A percentile compares a stretch with the other conserved stretches of the same genome.
Conservation (phyloP, 2,888 invertebrate species). For the Cheilosia variabilis region DNA sequence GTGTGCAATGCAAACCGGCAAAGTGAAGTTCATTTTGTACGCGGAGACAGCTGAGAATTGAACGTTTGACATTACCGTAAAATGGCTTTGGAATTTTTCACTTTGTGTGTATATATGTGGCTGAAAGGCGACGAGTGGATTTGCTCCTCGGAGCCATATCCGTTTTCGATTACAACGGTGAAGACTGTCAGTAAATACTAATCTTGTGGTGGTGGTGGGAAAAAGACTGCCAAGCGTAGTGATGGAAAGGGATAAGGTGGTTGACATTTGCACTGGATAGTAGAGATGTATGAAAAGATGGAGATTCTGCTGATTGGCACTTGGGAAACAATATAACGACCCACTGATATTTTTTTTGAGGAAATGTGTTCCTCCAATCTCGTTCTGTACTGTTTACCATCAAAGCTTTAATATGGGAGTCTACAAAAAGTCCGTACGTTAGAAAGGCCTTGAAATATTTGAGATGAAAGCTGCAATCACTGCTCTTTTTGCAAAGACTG, state of each 20-base stretch:
- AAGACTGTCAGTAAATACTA: constrained; percentile 8
- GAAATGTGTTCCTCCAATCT: too few relatives aligned
- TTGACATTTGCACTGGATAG: neutral
- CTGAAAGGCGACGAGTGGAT: neutral
- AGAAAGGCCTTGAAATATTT: too few relatives aligned
- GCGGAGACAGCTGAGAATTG: constrained; percentile 57
- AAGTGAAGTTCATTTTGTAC: constrained; percentile 60
- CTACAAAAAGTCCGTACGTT: too few relatives aligned
- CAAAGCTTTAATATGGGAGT: too few relatives aligned
- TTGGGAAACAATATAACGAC: too few relatives aligned
- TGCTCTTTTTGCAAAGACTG: too few relatives aligned
- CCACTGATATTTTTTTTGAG: too few relatives aligned
- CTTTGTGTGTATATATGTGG: constrained; percentile 31
- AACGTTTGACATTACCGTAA: constrained; percentile 61
- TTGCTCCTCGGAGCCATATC: constrained; percentile 2
- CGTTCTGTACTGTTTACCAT: too few relatives aligned
- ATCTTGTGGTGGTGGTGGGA: constrained; percentile 1
- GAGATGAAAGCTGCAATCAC: too few relatives aligned
- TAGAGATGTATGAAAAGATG: too few relatives aligned
- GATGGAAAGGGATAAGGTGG: neutral
- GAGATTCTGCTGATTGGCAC: too few relatives aligned
- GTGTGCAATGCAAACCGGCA: constrained; percentile 41
- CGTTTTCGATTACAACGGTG: neutral
- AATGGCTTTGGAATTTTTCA: constrained; percentile 61
- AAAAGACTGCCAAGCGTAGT: constrained; percentile 9